Conservation (phyloP, 2,113 vertebrate species). For the Colaptes auratus region DNA sequence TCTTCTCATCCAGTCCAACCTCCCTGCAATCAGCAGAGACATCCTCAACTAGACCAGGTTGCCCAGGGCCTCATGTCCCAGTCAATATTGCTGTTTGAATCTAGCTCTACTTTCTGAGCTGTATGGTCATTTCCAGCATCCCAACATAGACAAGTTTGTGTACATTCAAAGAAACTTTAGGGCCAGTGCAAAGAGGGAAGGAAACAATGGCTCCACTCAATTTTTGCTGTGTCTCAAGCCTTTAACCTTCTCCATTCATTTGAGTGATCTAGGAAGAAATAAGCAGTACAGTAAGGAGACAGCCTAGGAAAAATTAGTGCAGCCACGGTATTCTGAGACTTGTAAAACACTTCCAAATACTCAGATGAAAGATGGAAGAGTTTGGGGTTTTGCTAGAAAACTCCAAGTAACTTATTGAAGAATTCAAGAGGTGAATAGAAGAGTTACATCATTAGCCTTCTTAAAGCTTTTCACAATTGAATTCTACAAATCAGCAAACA, state of each 20-base stretch:
- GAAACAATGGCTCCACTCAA: background rate
- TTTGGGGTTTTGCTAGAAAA: background rate
- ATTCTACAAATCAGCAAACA: slow-evolving; percentile 49
- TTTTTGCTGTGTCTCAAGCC: background rate
- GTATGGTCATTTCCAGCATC: background rate
- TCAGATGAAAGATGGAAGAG: background rate
- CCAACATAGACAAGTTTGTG: background rate
- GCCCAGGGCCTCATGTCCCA: too few relatives aligned
- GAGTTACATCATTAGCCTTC: background rate
- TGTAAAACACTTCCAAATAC: background rate
- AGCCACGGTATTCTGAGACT: background rate
- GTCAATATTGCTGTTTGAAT: background rate
- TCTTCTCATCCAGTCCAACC: too few relatives aligned
- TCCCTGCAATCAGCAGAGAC: too few relatives aligned
- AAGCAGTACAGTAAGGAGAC: background rate
- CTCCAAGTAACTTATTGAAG: background rate
- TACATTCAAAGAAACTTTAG: background rate
- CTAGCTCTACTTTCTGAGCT: background rate
- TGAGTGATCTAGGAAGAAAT: background rate
- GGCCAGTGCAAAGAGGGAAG: background rate
- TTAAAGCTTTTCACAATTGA: slow-evolving; percentile 11
- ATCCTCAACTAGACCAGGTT: too few relatives aligned
- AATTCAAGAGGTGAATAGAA: background rate
- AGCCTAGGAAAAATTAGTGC: background rate
- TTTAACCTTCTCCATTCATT: background rate